phyloP scores from a whole-genome alignment of 2,888 invertebrate genomes.

The Aphodius granarius region DNA sequence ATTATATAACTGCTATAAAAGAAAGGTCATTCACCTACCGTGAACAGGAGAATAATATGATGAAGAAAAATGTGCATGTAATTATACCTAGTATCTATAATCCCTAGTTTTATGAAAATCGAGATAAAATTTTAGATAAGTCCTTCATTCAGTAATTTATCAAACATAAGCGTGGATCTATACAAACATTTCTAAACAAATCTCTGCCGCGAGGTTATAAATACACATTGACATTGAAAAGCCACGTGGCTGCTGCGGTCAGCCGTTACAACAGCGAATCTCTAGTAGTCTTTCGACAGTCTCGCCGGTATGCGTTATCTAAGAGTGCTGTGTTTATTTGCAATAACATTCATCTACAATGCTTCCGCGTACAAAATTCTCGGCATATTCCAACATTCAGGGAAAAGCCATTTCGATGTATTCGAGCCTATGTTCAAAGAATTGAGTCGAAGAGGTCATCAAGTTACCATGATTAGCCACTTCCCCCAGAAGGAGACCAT shows the following conservation, averaged over 20 bases:
- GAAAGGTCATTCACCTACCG: no score
- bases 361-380: constrained; percentile 56
- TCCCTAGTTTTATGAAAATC: no score
- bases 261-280: background rate
- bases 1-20: no score
- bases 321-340: background rate
- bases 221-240: background rate
- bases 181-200: background rate
- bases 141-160: background rate
- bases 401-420: constrained; percentile 72
- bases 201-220: background rate
- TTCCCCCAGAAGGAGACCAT: constrained; percentile 58
- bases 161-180: background rate
- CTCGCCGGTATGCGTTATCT: background rate
- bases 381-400: constrained; percentile 67
- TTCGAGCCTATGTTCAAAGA: constrained; percentile 63
- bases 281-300: background rate
- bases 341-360: background rate
- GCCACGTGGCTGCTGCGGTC: background rate
- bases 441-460: constrained; percentile 65
- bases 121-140: no score
- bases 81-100: no score
- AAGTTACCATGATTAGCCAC: constrained; percentile 68
- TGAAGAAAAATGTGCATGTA: no score
- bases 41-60: no score